Percentiles rank a stretch among this genome's conserved stretches.
phyloP scores from a whole-genome alignment of 2,888 invertebrate species.

The Exocentrus adspersus region DNA sequence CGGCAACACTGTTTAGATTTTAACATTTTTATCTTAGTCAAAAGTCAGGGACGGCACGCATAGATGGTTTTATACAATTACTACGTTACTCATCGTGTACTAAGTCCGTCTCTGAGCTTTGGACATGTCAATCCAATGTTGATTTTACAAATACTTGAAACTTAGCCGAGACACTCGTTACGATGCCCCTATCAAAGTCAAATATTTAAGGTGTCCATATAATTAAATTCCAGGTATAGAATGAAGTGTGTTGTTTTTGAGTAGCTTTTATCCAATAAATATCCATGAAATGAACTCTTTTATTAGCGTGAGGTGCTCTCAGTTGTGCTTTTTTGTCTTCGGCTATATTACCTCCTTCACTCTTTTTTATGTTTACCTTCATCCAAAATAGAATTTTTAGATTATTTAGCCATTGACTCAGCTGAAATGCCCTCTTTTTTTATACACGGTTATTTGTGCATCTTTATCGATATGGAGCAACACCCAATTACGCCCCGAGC shows the following conservation, averaged over 20 bases:
- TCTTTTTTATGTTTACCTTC: slow-evolving; percentile 54
- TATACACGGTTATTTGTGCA: slow-evolving; percentile 21
- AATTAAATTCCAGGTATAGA: slow-evolving; percentile 57
- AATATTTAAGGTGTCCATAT: slow-evolving; percentile 53
- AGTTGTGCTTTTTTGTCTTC: slow-evolving; percentile 49
- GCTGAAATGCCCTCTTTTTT: slow-evolving; percentile 44
- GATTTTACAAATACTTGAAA: no score
- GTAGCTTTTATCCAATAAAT: slow-evolving; percentile 55
- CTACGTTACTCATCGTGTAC: no score
- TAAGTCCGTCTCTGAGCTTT: no score
- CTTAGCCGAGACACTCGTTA: no score
- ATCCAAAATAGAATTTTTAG: slow-evolving; percentile 55
- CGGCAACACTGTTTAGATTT: slow-evolving; percentile 1
- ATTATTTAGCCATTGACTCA: slow-evolving; percentile 55
- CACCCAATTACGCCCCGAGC: slow-evolving; percentile 1
- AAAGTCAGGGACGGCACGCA: no score
- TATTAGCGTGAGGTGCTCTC: slow-evolving; percentile 54
- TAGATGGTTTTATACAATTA: no score
- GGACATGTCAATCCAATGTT: no score
- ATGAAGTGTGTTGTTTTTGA: slow-evolving; percentile 50
- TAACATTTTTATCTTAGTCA: no score
- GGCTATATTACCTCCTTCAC: slow-evolving; percentile 50
- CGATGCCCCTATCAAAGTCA: slow-evolving; percentile 42
- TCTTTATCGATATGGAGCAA: slow-evolving; percentile 19
- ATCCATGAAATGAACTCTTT: slow-evolving; percentile 62